Percentiles rank a stretch among this genome's conserved stretches.
Conservation (phyloP, 1,140 invertebrate species). For the Geopemphigus sp. region DNA sequence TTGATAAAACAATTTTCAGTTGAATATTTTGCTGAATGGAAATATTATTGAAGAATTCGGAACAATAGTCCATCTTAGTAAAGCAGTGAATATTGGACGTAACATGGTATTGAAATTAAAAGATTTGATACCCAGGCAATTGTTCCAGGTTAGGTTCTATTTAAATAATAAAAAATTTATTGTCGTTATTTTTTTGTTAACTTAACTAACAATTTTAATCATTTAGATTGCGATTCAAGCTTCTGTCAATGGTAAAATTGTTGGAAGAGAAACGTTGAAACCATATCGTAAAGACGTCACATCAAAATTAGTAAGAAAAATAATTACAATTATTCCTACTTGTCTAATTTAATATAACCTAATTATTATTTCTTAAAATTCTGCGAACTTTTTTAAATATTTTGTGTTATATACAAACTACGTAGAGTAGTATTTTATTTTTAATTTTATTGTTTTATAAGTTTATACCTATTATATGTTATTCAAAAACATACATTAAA, state of each 20-base stretch:
- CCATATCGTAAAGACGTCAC: constrained; percentile 89
- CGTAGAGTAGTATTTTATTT: too few relatives aligned
- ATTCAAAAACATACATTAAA: too few relatives aligned
- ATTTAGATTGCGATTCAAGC: constrained; percentile 82
- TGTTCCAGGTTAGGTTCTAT: constrained; percentile 63
- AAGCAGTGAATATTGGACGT: constrained; percentile 67
- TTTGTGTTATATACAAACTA: too few relatives aligned
- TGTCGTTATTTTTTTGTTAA: too few relatives aligned
- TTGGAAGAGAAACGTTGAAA: constrained; percentile 84
- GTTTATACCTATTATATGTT: too few relatives aligned
- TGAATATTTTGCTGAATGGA: constrained; percentile 69
- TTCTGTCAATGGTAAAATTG: constrained; percentile 72
- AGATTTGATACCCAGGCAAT: constrained; percentile 85
- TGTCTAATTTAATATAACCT: too few relatives aligned
- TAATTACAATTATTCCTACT: too few relatives aligned
- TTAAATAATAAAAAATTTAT: neutral
- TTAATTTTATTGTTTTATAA: too few relatives aligned
- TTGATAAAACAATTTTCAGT: constrained; percentile 45
- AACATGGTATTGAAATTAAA: constrained; percentile 75
- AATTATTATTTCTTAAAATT: too few relatives aligned
- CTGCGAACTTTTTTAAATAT: too few relatives aligned
- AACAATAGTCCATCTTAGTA: constrained; percentile 73
- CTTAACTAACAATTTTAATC: constrained; percentile 51
- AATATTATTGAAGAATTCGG: constrained; percentile 81
- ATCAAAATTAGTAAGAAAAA: constrained; percentile 52